Evolutionary conservation across 2,113 vertebrate species (phyloP).

Genomic region (Cottus gobio): DNA sequence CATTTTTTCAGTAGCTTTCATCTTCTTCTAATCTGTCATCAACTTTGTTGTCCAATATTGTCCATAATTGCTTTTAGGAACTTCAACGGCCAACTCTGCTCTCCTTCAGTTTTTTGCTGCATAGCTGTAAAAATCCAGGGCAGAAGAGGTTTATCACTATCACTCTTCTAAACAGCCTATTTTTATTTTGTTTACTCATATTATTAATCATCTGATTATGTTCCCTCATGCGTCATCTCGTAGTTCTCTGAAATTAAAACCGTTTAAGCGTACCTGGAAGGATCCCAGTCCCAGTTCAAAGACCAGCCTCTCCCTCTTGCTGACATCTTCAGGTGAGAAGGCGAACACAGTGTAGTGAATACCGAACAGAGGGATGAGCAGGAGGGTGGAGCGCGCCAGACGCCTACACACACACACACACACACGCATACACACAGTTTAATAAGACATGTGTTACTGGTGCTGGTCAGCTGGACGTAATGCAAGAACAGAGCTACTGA

Average conservation of each 20-base stretch:
- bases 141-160: not conserved
- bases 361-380: slow-evolving; percentile 97
- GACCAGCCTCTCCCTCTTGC: slow-evolving; percentile 94
- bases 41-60: not conserved
- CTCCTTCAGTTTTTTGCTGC: not conserved
- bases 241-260: not conserved
- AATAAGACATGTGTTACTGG: slow-evolving; percentile 14
- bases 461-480: slow-evolving; percentile 32
- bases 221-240: not conserved
- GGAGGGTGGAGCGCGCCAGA: slow-evolving; percentile 94
- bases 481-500: slow-evolving; percentile 28
- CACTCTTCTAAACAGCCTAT: slow-evolving; percentile 7
- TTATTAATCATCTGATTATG: not conserved
- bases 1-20: not conserved
- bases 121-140: not conserved
- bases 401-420: slow-evolving; percentile 80
- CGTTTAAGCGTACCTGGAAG: slow-evolving; percentile 89
- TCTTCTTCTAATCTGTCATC: not conserved
- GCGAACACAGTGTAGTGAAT: slow-evolving; percentile 99
- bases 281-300: slow-evolving; percentile 98
- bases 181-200: not conserved
- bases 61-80: not conserved
- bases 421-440: slow-evolving; percentile 35
- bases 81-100: not conserved
- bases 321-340: slow-evolving; percentile 97